Evolutionary conservation across 2,797 vertebrate species (phyloP).

Genomic region (Myioborus melanocephalus): DNA sequence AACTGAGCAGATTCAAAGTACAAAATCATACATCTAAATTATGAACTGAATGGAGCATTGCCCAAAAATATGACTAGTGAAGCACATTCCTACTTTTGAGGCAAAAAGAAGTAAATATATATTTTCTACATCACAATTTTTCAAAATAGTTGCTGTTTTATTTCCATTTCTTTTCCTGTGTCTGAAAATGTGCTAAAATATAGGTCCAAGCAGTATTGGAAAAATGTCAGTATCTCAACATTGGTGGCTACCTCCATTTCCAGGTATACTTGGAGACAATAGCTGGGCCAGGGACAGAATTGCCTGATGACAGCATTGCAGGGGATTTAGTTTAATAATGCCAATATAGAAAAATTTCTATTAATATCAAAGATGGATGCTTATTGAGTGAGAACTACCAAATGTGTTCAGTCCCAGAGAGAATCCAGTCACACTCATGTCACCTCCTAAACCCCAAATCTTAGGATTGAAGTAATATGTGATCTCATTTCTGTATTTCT

Average conservation of each 20-base stretch:
- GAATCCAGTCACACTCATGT: not conserved
- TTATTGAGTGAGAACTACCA: not conserved
- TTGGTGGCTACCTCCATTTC: not conserved
- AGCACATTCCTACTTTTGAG: conserved; percentile 2
- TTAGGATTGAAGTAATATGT: not conserved
- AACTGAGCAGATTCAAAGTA: conserved; percentile 41
- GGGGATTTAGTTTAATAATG: not conserved
- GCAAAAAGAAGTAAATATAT: not conserved
- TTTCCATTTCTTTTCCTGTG: not conserved
- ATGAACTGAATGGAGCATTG: conserved; percentile 31
- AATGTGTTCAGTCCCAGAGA: not conserved
- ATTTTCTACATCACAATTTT: not conserved
- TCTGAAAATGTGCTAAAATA: not conserved
- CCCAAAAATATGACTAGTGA: conserved; percentile 6
- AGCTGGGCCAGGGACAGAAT: not conserved
- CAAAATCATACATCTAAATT: conserved; percentile 57
- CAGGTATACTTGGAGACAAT: fast-evolving
- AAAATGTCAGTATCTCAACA: not conserved
- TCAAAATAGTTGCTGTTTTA: not conserved
- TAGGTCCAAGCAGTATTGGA: not conserved
- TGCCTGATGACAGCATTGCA: not conserved
- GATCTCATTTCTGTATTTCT: not conserved
- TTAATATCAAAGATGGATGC: not conserved
- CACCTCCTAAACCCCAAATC: not conserved
- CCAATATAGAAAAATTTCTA: not conserved